A percentile compares a stretch with the other conserved stretches of the same genome.
Conservation (phyloP, 2,888 invertebrate genomes). For the Chaitophorus viminalis region DNA sequence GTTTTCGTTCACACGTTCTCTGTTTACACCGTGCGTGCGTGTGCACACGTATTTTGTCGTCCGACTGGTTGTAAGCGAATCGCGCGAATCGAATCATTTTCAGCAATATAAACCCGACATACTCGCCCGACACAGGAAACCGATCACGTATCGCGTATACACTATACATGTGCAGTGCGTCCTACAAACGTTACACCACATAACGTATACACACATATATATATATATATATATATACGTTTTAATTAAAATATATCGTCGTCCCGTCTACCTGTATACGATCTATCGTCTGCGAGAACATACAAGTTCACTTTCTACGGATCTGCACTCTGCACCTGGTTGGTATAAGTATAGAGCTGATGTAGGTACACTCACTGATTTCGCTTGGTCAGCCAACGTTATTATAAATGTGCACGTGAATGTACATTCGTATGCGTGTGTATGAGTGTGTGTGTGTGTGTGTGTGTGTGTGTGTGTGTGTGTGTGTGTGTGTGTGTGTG, state of each 20-base stretch:
- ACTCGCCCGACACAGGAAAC: background rate
- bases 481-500: too few species aligned
- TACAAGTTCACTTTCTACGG: conserved; percentile 50
- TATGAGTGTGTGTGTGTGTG: too few species aligned
- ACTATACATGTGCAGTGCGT: too few species aligned
- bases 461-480: too few species aligned
- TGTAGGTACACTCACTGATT: background rate
- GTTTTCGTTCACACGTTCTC: conserved; percentile 38
- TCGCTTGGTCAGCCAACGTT: background rate
- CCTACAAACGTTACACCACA: background rate
- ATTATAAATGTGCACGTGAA: too few species aligned
- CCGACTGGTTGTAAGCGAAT: conserved; percentile 4
- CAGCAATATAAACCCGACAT: background rate
- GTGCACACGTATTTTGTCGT: conserved; percentile 11
- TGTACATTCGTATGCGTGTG: too few species aligned
- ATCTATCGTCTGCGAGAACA: background rate
- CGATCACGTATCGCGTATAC: background rate
- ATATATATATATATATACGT: too few species aligned
- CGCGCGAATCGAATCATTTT: conserved; percentile 17
- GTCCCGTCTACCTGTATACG: too few species aligned
- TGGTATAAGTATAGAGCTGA: too few species aligned
- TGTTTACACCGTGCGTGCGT: too few species aligned
- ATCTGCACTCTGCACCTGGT: too few species aligned
- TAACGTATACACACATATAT: too few species aligned
- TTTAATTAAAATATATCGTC: background rate